phyloP scores from a whole-genome alignment of 2,113 vertebrate genomes.

The Narcine bancroftii region DNA sequence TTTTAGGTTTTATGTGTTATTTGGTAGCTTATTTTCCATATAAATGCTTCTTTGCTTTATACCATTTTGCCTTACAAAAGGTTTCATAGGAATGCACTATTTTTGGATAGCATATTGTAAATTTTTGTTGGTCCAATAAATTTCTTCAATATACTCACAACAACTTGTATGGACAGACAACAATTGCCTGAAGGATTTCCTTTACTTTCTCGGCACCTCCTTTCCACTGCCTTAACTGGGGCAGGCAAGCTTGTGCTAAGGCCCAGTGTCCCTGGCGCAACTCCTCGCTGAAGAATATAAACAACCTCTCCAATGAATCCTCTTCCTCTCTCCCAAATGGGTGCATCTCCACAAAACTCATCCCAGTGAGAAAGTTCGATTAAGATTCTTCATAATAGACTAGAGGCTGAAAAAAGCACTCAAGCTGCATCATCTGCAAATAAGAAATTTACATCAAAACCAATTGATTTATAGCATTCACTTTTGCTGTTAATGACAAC shows the following conservation, averaged over 20 bases:
- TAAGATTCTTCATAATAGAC: neutral
- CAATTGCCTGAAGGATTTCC: slow-evolving; percentile 66
- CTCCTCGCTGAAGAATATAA: slow-evolving; percentile 72
- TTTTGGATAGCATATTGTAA: too few species aligned
- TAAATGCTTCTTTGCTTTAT: too few species aligned
- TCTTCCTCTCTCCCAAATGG: slow-evolving; percentile 71
- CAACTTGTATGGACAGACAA: slow-evolving; percentile 62
- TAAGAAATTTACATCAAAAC: neutral
- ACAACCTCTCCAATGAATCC: slow-evolving; percentile 67
- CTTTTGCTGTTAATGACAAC: too few species aligned
- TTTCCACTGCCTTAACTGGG: slow-evolving; percentile 61
- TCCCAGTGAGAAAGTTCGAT: neutral
- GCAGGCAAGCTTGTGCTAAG: slow-evolving; percentile 76
- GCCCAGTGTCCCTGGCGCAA: slow-evolving; percentile 75
- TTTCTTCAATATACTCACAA: slow-evolving; percentile 50
- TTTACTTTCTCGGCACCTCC: slow-evolving; percentile 54
- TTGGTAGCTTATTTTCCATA: too few species aligned
- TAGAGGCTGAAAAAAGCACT: neutral
- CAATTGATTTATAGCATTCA: too few species aligned
- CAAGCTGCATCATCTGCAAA: neutral
- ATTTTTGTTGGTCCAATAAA: neutral
- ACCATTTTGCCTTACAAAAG: too few species aligned
- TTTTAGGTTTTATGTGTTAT: too few species aligned
- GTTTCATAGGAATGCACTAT: too few species aligned
- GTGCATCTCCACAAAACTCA: slow-evolving; percentile 52